A percentile compares a stretch with the other conserved stretches of the same genome.
phyloP scores from a whole-genome alignment of 2,797 vertebrate species.

The Tokudaia tokunoshimensis region DNA sequence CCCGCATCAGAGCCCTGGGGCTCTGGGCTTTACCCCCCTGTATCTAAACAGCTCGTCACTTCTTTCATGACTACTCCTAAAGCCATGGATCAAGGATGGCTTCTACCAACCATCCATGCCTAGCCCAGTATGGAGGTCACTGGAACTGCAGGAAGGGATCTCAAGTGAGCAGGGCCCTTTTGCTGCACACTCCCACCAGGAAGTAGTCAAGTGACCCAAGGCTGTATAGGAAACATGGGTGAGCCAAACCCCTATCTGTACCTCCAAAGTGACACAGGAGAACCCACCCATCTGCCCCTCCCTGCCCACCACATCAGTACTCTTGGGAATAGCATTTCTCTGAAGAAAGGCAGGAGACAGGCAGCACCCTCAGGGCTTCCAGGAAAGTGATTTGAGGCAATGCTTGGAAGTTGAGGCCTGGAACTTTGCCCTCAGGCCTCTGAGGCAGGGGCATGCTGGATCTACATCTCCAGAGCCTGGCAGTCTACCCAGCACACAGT shows the following conservation, averaged over 20 bases:
- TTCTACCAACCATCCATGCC: not conserved
- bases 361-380: not conserved
- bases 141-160: not conserved
- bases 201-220: not conserved
- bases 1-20: no score
- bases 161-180: not conserved
- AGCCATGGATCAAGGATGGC: not conserved
- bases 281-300: not conserved
- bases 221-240: not conserved
- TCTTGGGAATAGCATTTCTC: not conserved
- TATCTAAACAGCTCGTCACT: not conserved
- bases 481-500: not conserved
- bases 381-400: not conserved
- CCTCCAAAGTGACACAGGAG: not conserved
- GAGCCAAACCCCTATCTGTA: not conserved
- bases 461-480: not conserved
- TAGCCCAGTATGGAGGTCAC: not conserved
- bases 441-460: not conserved
- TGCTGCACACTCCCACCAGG: not conserved
- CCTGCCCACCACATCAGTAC: no score
- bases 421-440: not conserved
- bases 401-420: not conserved
- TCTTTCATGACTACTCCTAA: not conserved
- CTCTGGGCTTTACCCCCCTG: not conserved
- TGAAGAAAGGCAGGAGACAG: not conserved